phyloP scores from a whole-genome alignment of 2,888 invertebrate species.

The Pomacea canaliculata region DNA sequence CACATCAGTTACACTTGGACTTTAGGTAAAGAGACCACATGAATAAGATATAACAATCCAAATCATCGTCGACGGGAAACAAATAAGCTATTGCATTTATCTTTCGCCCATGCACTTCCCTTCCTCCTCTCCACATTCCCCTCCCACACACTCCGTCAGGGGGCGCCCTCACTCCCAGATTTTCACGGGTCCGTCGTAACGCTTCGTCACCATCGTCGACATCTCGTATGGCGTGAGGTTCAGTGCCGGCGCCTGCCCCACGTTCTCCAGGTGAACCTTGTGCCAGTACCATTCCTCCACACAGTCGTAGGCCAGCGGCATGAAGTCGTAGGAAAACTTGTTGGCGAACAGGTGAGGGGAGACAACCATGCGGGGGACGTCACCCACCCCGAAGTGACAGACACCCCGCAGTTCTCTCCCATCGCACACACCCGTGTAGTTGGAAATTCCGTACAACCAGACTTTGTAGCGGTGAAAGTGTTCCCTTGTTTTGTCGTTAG shows the following conservation, averaged over 20 bases:
- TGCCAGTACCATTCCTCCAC: conserved; percentile 49
- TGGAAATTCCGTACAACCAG: not conserved
- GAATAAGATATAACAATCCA: too few species aligned
- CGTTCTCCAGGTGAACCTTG: conserved; percentile 21
- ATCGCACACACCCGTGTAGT: not conserved
- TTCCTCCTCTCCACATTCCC: too few species aligned
- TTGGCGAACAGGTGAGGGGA: conserved; percentile 49
- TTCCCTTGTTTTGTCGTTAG: not conserved
- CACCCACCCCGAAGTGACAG: conserved; percentile 41
- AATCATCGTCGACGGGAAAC: too few species aligned
- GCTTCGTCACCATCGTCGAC: conserved; percentile 2
- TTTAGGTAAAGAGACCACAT: too few species aligned
- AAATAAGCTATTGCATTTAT: too few species aligned
- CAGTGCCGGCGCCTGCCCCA: not conserved
- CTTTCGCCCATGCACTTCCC: too few species aligned
- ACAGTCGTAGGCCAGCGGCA: conserved; percentile 52
- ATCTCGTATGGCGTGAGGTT: conserved; percentile 17
- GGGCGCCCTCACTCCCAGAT: conserved; percentile 1
- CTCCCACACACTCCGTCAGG: too few species aligned
- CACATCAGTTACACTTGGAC: too few species aligned
- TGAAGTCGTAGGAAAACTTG: conserved; percentile 51
- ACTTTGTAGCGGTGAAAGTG: not conserved
- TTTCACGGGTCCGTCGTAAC: conserved; percentile 11
- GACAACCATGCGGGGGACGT: conserved; percentile 41
- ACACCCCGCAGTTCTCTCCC: conserved; percentile 6